These are phyloP conservation scores for Ptychodera flava DNA, from an alignment of 35 echinoderm and acorn worm genomes.

Conservation along the genomic window DNA sequence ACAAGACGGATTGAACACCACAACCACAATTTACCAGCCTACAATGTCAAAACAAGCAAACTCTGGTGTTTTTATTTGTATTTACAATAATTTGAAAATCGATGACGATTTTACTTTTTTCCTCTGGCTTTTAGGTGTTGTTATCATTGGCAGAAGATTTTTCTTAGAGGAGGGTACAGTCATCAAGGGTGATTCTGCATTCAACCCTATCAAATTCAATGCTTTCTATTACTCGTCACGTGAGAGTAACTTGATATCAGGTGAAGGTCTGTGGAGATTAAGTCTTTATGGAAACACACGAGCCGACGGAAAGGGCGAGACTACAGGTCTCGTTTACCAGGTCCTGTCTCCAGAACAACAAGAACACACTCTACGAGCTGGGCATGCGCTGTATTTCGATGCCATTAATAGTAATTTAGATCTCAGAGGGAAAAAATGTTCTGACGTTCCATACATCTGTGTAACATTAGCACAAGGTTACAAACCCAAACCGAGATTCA, in stretches of 20 bases:
- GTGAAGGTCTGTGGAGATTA: neutral
- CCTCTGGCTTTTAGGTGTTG: neutral
- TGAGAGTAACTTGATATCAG: neutral
- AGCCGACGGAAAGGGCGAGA: neutral
- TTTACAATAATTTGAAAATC: neutral
- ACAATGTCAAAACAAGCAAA: no score
- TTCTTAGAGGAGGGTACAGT: neutral
- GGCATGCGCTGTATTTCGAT: conserved; percentile 21
- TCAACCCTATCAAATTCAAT: neutral
- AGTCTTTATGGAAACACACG: neutral
- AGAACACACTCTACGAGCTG: neutral
- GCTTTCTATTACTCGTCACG: neutral
- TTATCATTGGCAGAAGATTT: neutral
- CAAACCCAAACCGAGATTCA: conserved; percentile 1
- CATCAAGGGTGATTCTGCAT: neutral
- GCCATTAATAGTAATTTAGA: conserved; percentile 49
- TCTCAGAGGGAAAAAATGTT: conserved; percentile 27
- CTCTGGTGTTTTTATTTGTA: neutral
- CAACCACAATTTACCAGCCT: neutral
- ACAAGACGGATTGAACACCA: neutral
- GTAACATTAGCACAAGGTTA: conserved; percentile 2
- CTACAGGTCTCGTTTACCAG: neutral
- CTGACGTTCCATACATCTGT: conserved; percentile 61
- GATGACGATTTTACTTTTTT: neutral
- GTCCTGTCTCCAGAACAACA: neutral